Base-by-base conservation (phyloP, 2,888 invertebrate species). In the Noctua fimbriata region DNA sequence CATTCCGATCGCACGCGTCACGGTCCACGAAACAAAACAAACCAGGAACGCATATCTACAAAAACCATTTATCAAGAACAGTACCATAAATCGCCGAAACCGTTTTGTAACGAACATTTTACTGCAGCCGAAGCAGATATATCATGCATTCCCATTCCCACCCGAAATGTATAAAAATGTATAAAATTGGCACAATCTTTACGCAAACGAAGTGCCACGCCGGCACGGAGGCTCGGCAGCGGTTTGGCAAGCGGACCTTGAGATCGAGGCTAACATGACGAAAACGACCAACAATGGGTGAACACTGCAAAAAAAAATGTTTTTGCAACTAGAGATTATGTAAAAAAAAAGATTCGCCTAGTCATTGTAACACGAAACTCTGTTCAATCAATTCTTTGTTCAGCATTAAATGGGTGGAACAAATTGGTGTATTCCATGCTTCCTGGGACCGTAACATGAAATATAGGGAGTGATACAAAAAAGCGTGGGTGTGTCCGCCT, bases 221-320 rank as follows among this genome's bases (percentile, higher is more conserved):
- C 49, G 83, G 83, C 83, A 69, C 85, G 72, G 77, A 87, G 85
- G 85, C 77, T 77, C 82, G 73, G 70, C 81, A 88, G 76, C 78
- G 72, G 83, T 90, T 91, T 88, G 83, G 87, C 86, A 90, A 91
- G 82, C 82, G 36, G 82, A 85, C 91, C 91, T 91, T 91, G 91
- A 82, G 73, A 71, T 81, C 88, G 89, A 91, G 91, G 91, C 73
- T 85, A 85, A 82, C 88, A 86, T 90, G 90, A 89, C 89, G 90
- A 90, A 91, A 91, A 88, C 86, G 71, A 83, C 82, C 86, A 89
- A 89, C 90, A 90, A 91, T 90, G 84, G 89, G 75, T 86, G 85
- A 83, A 66, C 79, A 86, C 84, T 82, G 86, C 83, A 86, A 87
- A 89, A 89, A 89, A 88, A 88, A 84, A 81, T 66, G 60, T 76